Conservation (phyloP, 2,888 invertebrate genomes). For the Euproctis similis region DNA sequence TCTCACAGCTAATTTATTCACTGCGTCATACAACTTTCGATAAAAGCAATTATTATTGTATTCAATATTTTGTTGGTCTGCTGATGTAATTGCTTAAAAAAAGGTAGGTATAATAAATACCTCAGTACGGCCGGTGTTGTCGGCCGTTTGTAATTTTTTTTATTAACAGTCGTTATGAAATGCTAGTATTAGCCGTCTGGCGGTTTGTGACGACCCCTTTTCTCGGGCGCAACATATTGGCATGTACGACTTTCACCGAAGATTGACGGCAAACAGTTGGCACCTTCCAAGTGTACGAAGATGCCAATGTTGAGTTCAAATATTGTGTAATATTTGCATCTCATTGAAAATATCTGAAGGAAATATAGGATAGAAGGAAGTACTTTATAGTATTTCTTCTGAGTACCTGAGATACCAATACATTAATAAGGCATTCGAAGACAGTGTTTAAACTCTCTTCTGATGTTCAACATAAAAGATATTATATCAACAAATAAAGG, state of each 20-base stretch:
- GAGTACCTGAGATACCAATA: too few relatives aligned
- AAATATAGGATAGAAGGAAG: too few relatives aligned
- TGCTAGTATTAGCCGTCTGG: slow-evolving; percentile 44
- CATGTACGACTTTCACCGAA: slow-evolving; percentile 67
- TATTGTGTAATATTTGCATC: too few relatives aligned
- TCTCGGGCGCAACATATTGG: slow-evolving; percentile 42
- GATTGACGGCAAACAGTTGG: slow-evolving; percentile 29
- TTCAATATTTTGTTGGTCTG: slow-evolving; percentile 33
- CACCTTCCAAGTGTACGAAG: too few relatives aligned
- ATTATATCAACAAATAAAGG: too few relatives aligned
- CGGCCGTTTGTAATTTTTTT: slow-evolving; percentile 37
- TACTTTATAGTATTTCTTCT: too few relatives aligned
- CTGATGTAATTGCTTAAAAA: slow-evolving; percentile 43
- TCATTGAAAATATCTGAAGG: too few relatives aligned
- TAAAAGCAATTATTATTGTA: slow-evolving; percentile 26
- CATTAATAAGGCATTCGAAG: too few relatives aligned
- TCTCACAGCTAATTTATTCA: too few relatives aligned
- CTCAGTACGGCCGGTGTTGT: slow-evolving; percentile 37
- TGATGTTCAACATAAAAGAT: too few relatives aligned
- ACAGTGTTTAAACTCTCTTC: too few relatives aligned
- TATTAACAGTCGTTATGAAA: slow-evolving; percentile 56
- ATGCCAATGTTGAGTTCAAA: too few relatives aligned
- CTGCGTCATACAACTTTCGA: slow-evolving; percentile 40
- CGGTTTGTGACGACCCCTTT: slow-evolving; percentile 27
- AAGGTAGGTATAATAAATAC: slow-evolving; percentile 29